Evolutionary conservation across 2,113 vertebrate genomes (phyloP).

Genomic region (Castor canadensis): DNA sequence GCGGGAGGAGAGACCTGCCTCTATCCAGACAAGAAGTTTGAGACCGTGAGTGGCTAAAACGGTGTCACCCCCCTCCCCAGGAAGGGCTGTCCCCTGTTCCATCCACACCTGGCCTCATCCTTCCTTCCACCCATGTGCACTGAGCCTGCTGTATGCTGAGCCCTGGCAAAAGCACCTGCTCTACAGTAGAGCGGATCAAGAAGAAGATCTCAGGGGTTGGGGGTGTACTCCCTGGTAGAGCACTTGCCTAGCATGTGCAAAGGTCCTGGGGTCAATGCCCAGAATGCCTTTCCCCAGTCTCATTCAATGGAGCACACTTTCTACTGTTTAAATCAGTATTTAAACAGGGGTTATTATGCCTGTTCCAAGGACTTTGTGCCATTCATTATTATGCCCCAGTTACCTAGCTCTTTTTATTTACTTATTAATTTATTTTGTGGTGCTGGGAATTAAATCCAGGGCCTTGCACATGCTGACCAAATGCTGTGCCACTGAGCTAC

Average conservation of each 20-base stretch:
- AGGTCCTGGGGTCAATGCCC: background rate
- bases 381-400: background rate
- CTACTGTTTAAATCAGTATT: no score
- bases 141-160: background rate
- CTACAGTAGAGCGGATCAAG: background rate
- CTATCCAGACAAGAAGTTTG: slow-evolving; percentile 91
- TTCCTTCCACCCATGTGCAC: background rate
- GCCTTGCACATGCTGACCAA: no score
- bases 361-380: background rate
- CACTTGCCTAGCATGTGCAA: background rate
- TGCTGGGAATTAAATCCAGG: no score
- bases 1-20: slow-evolving; percentile 94
- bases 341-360: no score
- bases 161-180: no score
- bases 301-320: background rate
- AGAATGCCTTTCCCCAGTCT: no score
- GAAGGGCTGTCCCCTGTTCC: fast-evolving
- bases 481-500: no score
- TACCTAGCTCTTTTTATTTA: no score
- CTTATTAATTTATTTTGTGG: no score
- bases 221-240: no score
- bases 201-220: background rate
- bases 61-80: fast-evolving
- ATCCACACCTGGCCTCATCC: background rate
- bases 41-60: slow-evolving; percentile 84